Evolutionary conservation across 2,797 vertebrate species (phyloP).

Genomic region (Parambassis ranga): DNA sequence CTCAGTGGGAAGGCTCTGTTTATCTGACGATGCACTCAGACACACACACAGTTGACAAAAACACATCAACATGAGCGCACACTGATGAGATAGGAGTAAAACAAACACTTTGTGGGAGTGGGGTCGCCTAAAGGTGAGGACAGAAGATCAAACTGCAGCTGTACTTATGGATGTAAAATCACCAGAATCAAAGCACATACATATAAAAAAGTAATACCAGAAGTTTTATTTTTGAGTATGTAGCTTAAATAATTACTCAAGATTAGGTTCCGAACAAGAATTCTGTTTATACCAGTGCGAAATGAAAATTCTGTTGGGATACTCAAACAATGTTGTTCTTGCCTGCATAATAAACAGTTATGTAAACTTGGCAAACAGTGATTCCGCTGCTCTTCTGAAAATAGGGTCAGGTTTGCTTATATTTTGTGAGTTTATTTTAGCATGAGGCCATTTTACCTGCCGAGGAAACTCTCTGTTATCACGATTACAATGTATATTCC

Average conservation of each 20-base stretch:
- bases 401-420: slow-evolving; percentile 42
- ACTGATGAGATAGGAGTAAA: not conserved
- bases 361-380: slow-evolving; percentile 39
- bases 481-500: too few relatives aligned
- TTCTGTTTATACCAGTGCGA: not conserved
- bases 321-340: slow-evolving; percentile 11
- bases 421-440: slow-evolving; percentile 15
- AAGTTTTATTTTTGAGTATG: too few relatives aligned
- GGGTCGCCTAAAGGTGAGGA: slow-evolving; percentile 1
- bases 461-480: too few relatives aligned
- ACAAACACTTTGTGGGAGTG: not conserved
- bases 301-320: too few relatives aligned
- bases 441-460: too few relatives aligned
- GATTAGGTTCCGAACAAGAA: not conserved
- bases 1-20: slow-evolving; percentile 59
- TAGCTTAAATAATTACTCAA: too few relatives aligned
- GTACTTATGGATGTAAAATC: not conserved
- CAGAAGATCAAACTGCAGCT: slow-evolving; percentile 4
- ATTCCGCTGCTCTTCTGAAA: slow-evolving; percentile 15
- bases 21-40: slow-evolving; percentile 48
- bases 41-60: slow-evolving; percentile 2
- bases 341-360: not conserved
- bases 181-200: not conserved
- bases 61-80: not conserved
- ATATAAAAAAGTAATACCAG: not conserved